These are phyloP conservation scores for Sinocyclocheilus anophthalmus DNA, from an alignment of 2,113 vertebrate genomes.

Conservation along the genomic window DNA sequence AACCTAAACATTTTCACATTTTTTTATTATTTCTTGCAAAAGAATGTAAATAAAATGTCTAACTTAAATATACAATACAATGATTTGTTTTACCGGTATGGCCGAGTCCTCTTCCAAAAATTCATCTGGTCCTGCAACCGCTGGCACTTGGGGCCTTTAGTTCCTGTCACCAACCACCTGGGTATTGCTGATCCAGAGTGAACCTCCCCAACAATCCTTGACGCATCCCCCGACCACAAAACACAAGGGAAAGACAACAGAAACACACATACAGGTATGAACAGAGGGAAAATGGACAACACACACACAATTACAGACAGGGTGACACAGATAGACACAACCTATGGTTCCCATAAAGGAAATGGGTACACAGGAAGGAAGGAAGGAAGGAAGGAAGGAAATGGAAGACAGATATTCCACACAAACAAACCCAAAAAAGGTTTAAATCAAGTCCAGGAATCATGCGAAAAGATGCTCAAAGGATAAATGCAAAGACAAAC, in stretches of 20 bases:
- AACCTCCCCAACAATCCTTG: slow-evolving; percentile 91
- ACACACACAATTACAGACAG: slow-evolving; percentile 12
- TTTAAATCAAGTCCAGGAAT: slow-evolving; percentile 26
- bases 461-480: slow-evolving; percentile 46
- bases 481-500: slow-evolving; percentile 45
- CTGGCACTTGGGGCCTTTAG: slow-evolving; percentile 86
- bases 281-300: slow-evolving; percentile 31
- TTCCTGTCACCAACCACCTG: slow-evolving; percentile 97
- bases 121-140: slow-evolving; percentile 90
- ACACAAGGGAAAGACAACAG: slow-evolving; percentile 26
- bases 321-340: slow-evolving; percentile 11
- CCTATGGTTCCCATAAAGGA: slow-evolving; percentile 40
- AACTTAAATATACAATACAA: not conserved
- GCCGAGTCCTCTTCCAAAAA: slow-evolving; percentile 90
- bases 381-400: not conserved
- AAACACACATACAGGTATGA: slow-evolving; percentile 38
- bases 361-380: slow-evolving; percentile 22
- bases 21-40: no score
- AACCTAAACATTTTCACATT: no score
- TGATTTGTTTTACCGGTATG: slow-evolving; percentile 80
- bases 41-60: not conserved
- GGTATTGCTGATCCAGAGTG: slow-evolving; percentile 81
- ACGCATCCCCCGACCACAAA: slow-evolving; percentile 15
- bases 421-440: slow-evolving; percentile 27
- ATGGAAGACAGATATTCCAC: slow-evolving; percentile 9